Conservation (phyloP, 2,888 invertebrate species). For the Noctua comes region DNA sequence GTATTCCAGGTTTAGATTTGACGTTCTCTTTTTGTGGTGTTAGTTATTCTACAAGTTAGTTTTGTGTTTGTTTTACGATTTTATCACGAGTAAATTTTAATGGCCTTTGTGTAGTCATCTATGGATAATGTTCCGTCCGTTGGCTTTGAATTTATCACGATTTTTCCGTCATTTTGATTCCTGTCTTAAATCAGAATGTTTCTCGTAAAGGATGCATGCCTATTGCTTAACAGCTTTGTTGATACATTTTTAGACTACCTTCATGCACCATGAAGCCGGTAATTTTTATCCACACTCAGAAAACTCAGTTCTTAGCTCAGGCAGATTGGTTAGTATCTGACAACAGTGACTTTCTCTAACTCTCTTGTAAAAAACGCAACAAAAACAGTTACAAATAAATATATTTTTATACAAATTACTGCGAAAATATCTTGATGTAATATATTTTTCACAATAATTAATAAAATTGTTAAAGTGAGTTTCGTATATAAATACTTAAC, state of each 20-base stretch:
- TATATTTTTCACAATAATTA: no score
- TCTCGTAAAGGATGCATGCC: neutral
- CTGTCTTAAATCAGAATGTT: neutral
- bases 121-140: no score
- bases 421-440: neutral
- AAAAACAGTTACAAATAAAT: neutral
- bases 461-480: no score
- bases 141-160: neutral
- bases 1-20: slow-evolving; percentile 55
- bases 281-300: neutral
- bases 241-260: neutral
- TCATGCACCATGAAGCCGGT: neutral
- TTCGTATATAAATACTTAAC: neutral
- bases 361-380: neutral
- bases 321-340: neutral
- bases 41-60: slow-evolving; percentile 23
- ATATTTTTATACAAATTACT: neutral
- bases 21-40: slow-evolving; percentile 29
- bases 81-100: slow-evolving; percentile 6
- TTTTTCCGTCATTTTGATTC: neutral
- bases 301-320: neutral
- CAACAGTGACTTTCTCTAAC: neutral
- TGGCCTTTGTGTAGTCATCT: neutral
- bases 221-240: neutral
- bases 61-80: slow-evolving; percentile 16